Conservation (phyloP, 2,797 vertebrate genomes). For the Pseudomugil gertrudae region DNA sequence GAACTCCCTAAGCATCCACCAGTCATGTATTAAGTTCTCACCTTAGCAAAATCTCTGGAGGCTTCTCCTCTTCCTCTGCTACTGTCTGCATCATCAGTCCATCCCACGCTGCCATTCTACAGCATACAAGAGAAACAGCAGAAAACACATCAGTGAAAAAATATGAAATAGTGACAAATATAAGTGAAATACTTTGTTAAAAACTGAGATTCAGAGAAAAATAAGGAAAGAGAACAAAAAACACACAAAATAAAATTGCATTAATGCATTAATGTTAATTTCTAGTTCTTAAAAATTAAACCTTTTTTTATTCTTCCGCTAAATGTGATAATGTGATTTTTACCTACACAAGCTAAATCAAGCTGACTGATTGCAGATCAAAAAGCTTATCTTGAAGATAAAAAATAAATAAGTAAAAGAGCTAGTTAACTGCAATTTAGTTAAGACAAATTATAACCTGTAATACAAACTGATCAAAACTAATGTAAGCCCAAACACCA, state of each 20-base stretch:
- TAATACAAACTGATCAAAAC: slow-evolving; percentile 45
- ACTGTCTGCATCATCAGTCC: slow-evolving; percentile 90
- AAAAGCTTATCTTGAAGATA: background rate
- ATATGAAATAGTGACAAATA: slow-evolving; percentile 1
- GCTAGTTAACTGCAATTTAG: background rate
- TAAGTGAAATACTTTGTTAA: background rate
- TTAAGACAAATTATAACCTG: slow-evolving; percentile 28
- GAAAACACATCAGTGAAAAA: slow-evolving; percentile 17
- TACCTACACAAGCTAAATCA: background rate
- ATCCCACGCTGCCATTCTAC: slow-evolving; percentile 87
- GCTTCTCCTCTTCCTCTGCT: slow-evolving; percentile 90
- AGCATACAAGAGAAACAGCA: slow-evolving; percentile 52
- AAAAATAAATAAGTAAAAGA: slow-evolving; percentile 10
- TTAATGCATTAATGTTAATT: background rate
- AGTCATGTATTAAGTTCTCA: slow-evolving; percentile 65
- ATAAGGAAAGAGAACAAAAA: background rate
- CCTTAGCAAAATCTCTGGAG: slow-evolving; percentile 97
- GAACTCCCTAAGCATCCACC: background rate
- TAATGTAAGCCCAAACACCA: slow-evolving; percentile 49
- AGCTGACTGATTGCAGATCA: slow-evolving; percentile 1
- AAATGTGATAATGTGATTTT: background rate
- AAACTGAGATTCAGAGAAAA: slow-evolving; percentile 1
- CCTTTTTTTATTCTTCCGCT: background rate
- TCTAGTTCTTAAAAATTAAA: background rate
- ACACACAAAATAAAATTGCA: background rate